Conservation (phyloP, 2,888 invertebrate species). For the Calameuta idolon region DNA sequence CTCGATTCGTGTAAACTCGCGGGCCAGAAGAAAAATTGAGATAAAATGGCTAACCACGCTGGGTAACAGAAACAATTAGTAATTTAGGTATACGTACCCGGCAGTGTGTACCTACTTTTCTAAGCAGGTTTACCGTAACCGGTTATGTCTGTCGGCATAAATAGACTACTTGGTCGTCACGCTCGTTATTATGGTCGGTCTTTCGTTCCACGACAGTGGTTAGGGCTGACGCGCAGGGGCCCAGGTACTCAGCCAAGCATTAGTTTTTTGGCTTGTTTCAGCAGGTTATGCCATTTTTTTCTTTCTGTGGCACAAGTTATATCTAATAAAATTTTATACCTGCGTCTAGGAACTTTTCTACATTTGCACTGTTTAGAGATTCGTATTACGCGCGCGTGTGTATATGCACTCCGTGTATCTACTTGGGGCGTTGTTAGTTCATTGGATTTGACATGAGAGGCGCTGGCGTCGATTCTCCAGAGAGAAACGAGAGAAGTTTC, state of each 20-base stretch:
- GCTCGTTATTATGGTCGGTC: not conserved
- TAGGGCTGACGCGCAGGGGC: not conserved
- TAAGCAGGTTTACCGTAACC: not conserved
- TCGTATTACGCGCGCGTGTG: not conserved
- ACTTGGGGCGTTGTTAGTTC: not conserved
- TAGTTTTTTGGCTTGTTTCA: not conserved
- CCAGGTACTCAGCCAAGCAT: not conserved
- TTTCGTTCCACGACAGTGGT: not conserved
- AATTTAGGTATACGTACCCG: not conserved
- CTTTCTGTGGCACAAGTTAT: not conserved
- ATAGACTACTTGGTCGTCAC: not conserved
- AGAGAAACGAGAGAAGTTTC: not conserved
- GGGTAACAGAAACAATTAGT: not conserved
- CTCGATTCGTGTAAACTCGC: not conserved
- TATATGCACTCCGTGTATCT: not conserved
- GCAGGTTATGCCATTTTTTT: not conserved
- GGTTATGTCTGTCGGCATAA: not conserved
- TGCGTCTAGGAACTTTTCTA: slow-evolving; percentile 1
- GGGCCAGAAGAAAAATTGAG: not conserved
- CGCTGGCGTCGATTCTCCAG: not conserved
- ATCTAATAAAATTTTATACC: not conserved
- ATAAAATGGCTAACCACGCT: not conserved
- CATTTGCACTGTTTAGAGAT: not conserved
- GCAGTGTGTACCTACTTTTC: not conserved
- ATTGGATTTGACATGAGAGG: not conserved